Conservation (phyloP, 2,888 invertebrate genomes). For the Diarsia mendica region DNA sequence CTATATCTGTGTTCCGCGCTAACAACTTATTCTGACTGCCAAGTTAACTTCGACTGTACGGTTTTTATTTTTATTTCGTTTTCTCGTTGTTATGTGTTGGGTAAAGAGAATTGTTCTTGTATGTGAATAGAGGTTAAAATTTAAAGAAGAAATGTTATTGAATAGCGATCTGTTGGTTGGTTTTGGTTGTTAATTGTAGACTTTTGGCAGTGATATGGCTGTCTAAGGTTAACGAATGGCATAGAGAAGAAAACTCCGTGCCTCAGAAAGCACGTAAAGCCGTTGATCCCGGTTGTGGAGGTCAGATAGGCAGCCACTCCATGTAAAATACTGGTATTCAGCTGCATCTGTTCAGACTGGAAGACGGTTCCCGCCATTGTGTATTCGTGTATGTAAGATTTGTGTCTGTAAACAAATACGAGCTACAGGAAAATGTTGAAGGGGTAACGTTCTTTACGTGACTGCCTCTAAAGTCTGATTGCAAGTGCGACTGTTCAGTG, state of each 20-base stretch:
- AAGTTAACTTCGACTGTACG: slow-evolving; percentile 28
- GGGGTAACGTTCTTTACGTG: neutral
- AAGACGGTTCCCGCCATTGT: no score
- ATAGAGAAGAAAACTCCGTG: neutral
- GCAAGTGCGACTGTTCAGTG: neutral
- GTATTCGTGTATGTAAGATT: slow-evolving; percentile 4
- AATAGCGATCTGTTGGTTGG: neutral
- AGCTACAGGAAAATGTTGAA: neutral
- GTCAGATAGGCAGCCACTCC: no score
- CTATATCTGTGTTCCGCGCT: slow-evolving; percentile 20
- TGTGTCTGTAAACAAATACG: neutral
- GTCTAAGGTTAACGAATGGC: neutral
- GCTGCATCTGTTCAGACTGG: no score
- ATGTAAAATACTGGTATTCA: no score
- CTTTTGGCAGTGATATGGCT: neutral
- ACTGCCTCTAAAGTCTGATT: neutral
- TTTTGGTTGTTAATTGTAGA: neutral
- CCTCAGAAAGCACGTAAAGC: no score
- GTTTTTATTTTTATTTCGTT: slow-evolving; percentile 21
- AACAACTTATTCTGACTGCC: slow-evolving; percentile 49
- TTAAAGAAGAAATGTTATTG: neutral
- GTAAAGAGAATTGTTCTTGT: neutral
- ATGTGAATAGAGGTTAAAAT: neutral
- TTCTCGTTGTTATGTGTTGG: neutral
- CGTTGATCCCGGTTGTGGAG: no score